Percentiles rank a stretch among this genome's conserved stretches.
These are phyloP conservation scores for Athetis lepigone DNA, from an alignment of 2,888 invertebrate species.

Conservation along the genomic window DNA sequence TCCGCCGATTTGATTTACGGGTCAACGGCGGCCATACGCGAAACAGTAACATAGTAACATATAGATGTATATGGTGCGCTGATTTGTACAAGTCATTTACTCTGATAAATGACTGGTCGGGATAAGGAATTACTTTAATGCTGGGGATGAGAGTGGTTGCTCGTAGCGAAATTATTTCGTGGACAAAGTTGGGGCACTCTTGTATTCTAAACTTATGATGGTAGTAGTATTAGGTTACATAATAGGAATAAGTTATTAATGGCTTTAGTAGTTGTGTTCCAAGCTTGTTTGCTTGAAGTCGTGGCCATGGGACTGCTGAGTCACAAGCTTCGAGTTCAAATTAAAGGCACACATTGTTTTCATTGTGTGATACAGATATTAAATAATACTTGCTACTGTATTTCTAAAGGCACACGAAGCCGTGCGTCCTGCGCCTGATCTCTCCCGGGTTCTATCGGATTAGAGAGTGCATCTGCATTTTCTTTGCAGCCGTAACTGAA, in stretches of 20 bases:
- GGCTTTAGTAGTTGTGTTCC: not conserved
- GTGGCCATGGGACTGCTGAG: too few species aligned
- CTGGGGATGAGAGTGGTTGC: constrained; percentile 6
- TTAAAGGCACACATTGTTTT: too few species aligned
- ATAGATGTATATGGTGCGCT: constrained; percentile 12
- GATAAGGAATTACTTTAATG: constrained; percentile 27
- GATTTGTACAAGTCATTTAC: constrained; percentile 48
- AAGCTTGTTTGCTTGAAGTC: too few species aligned
- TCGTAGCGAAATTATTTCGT: constrained; percentile 2
- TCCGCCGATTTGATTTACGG: constrained; percentile 77
- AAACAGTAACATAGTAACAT: constrained; percentile 45
- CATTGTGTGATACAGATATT: too few species aligned
- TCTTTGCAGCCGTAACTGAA: too few species aligned
- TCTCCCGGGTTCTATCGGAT: too few species aligned
- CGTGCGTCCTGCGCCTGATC: too few species aligned
- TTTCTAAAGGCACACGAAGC: too few species aligned
- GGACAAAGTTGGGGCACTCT: constrained; percentile 2
- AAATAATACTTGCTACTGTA: too few species aligned
- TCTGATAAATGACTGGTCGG: constrained; percentile 45
- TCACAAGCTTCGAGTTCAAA: too few species aligned
- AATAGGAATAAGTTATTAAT: not conserved
- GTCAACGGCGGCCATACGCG: constrained; percentile 36
- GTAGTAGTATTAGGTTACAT: not conserved
- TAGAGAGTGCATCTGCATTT: too few species aligned
- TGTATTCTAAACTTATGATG: not conserved